Evolutionary conservation across 2,888 invertebrate genomes (phyloP).

Genomic region (Dolomedes plantarius): DNA sequence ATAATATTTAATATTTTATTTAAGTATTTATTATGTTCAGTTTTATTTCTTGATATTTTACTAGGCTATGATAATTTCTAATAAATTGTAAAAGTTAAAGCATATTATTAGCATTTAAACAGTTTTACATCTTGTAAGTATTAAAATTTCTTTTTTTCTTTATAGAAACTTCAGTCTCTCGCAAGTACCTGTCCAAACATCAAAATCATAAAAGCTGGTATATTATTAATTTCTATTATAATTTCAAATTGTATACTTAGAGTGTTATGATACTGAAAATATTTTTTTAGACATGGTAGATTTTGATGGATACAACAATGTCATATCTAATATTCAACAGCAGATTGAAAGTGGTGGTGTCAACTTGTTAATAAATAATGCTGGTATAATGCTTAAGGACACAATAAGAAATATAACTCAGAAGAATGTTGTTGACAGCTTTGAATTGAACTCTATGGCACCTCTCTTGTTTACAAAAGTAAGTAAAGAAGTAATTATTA

Average conservation of each 20-base stretch:
- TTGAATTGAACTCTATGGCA: slow-evolving; percentile 86
- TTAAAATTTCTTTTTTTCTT: no score
- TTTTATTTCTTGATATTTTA: no score
- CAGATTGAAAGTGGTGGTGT: slow-evolving; percentile 84
- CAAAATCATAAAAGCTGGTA: slow-evolving; percentile 58
- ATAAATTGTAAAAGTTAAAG: no score
- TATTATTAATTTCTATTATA: background rate
- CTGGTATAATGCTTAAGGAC: slow-evolving; percentile 86
- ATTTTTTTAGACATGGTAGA: slow-evolving; percentile 47
- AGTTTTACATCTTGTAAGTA: no score
- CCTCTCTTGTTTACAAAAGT: slow-evolving; percentile 87
- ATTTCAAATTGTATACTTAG: background rate
- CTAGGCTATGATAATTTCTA: no score
- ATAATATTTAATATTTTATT: no score
- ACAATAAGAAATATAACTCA: slow-evolving; percentile 83
- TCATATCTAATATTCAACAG: slow-evolving; percentile 75
- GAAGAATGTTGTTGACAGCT: slow-evolving; percentile 84
- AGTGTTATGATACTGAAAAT: background rate
- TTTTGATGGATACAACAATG: slow-evolving; percentile 41
- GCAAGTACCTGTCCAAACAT: slow-evolving; percentile 26
- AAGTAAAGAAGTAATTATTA: no score
- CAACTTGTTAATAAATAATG: slow-evolving; percentile 92
- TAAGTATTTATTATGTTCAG: no score
- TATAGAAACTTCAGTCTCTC: slow-evolving; percentile 50
- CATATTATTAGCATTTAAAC: no score